Evolutionary conservation across 2,113 vertebrate genomes (phyloP), one percentile per base, ranked within the genome.

Genomic region (Carassius gibelio): DNA sequence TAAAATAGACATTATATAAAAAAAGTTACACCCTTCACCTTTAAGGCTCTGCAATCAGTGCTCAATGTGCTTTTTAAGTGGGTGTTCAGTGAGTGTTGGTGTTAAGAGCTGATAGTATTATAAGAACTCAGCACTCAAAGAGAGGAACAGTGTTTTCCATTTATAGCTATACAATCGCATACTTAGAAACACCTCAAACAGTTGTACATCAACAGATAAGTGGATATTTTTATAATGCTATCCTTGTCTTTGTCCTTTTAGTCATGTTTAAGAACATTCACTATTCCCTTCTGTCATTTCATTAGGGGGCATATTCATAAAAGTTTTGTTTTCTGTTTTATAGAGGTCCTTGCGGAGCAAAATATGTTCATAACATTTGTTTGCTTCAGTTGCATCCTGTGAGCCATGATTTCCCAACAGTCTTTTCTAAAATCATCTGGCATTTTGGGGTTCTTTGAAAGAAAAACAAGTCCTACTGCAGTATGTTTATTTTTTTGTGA

Each of bases 71-170:
- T 50, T 23, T 81, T 69, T 52, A 77, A 82, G 75, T 66, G 80
- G 15, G 68, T 86, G 81, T 59, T 85, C 61, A 78, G 61, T 19
- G 61, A 88, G 68, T 57, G 72, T 30, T 66, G 8, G 4, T 52
- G 19, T 23, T 21, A 8, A n/a, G 36, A 78, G 83, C 77, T 89
- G 90, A 91, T 90, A 85, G 84, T 36, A 74, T 52, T 64, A 42
- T 80, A 52, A 61, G 34, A 21, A 78, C 80, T 83, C 71, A 79
- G 19, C 59, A 48, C 62, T 52, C 9, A 57, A 85, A 85, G 19
- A 75, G 14, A 14, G 19, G 72, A 82, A 68, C 57, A 50, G 19
- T 30, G 64, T 66, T 85, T 26, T 80, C 50, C 55, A 17, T 64
- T 50, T 77, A 64, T 34, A 72, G 72, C 19, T 76, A 75, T 82